A percentile compares a stretch with the other conserved stretches of the same genome.
These are phyloP conservation scores for Drosophila tristis DNA, from an alignment of 1,140 invertebrate species.

Conservation along the genomic window DNA sequence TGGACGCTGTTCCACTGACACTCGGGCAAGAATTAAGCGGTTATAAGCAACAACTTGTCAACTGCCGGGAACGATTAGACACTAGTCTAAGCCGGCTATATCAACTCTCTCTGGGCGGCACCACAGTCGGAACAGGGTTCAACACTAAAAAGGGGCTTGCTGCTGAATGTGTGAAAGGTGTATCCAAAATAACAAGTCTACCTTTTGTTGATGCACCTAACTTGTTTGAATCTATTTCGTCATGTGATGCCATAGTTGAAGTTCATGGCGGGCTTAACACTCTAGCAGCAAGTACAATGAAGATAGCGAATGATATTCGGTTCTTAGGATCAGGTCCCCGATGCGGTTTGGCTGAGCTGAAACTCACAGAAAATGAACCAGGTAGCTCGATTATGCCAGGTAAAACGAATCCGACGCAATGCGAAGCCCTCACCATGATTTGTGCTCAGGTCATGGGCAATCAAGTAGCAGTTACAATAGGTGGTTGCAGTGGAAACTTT, in stretches of 20 bases:
- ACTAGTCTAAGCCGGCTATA: slow-evolving; percentile 92
- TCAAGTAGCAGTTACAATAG: slow-evolving; percentile 96
- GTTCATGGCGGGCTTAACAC: slow-evolving; percentile 97
- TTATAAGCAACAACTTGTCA: slow-evolving; percentile 93
- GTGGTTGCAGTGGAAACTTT: slow-evolving; percentile 98
- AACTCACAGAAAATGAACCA: slow-evolving; percentile 98
- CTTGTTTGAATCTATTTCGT: slow-evolving; percentile 98
- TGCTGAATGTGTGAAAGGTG: slow-evolving; percentile 93
- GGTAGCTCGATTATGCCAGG: slow-evolving; percentile 99
- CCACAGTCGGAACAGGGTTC: slow-evolving; percentile 97
- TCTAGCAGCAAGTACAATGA: slow-evolving; percentile 97
- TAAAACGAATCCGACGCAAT: slow-evolving; percentile 99
- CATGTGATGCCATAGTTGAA: slow-evolving; percentile 97
- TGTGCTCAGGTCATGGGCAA: slow-evolving; percentile 99
- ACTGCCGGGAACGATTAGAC: slow-evolving; percentile 93
- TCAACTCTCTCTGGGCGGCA: slow-evolving; percentile 96
- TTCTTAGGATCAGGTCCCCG: slow-evolving; percentile 98
- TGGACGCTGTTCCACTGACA: slow-evolving; percentile 98
- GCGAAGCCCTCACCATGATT: slow-evolving; percentile 99
- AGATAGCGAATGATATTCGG: slow-evolving; percentile 98
- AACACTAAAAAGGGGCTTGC: slow-evolving; percentile 93
- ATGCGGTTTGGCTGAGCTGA: slow-evolving; percentile 97
- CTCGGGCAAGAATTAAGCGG: slow-evolving; percentile 99
- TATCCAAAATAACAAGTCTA: slow-evolving; percentile 90
- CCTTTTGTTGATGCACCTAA: slow-evolving; percentile 97